Base-by-base conservation (phyloP, 2,888 invertebrate genomes). In the Cosmia pyralina region DNA sequence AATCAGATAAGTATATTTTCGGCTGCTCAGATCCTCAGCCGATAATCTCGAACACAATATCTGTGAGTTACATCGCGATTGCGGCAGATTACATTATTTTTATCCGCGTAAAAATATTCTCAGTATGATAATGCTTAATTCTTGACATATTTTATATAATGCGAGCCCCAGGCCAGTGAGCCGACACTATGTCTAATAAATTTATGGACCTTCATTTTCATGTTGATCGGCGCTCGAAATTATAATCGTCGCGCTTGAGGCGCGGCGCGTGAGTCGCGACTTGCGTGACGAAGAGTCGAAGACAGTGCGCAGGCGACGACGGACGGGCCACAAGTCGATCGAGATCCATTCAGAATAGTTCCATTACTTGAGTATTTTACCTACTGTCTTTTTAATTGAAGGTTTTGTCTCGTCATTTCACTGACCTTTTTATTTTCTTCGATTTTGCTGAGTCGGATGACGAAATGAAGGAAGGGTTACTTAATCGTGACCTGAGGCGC, bases 181-280 rank as follows among this genome's bases (percentile, higher is more conserved):
- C 96, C 95, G 95, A 96, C 96, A 95, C 95, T 95, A 94, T 95
- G 96, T 96, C 96, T 96, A 96, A 96, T 96, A 96, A 96, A 96
- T 96, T 96, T 96, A 96, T 95, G 95, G 92, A 90, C 94, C 92
- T 94, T 93, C 95, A 95, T 95, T 95, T 95, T 95, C 94, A 95
- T 94, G 95, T 95, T 95, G 95, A 96, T 95, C 95, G 96, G 93
- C 90, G 94, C 92, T 95, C 95, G 93, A 95, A 96, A 94, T 95
- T 94, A 95, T 96, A 95, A 95, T 95, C 94, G 94, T 92, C 93
- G 93, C 88, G 95, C 95, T 95, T 88, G 90, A 88, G 95, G 96
- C 92, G 95, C 92, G 91, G 90, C 90, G 90, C 91, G 90, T 88
- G 90, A 90, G 89, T 88, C 90, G 90, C 89, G 90, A 90, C 88